Conservation (phyloP, 92 coral and sea anemone genomes). For the Chrysogorgia sp. region DNA sequence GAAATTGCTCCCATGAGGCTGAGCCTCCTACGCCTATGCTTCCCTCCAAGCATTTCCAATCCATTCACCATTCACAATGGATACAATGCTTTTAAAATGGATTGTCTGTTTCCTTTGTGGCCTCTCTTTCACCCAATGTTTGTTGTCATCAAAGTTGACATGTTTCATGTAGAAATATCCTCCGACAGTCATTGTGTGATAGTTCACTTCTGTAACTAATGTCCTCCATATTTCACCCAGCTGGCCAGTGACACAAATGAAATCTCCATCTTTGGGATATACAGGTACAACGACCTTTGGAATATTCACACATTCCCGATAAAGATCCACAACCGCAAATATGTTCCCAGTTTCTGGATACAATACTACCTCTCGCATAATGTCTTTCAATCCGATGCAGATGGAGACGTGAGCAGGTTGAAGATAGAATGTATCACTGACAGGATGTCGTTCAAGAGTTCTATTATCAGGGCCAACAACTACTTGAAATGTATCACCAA, state of each 20-base stretch:
- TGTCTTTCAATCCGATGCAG: no score
- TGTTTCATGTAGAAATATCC: conserved; percentile 63
- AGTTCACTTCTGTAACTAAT: conserved; percentile 44
- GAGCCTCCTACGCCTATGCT: no score
- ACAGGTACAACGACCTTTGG: no score
- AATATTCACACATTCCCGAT: no score
- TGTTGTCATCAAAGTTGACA: conserved; percentile 43
- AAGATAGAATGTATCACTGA: no score
- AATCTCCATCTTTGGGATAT: conserved; percentile 5
- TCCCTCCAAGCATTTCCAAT: conserved; percentile 54
- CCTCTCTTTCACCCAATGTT: conserved; percentile 60
- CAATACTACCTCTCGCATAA: conserved; percentile 54
- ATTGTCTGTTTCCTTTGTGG: conserved; percentile 60
- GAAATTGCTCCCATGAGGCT: no score
- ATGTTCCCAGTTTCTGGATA: no score
- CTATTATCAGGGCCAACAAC: no score
- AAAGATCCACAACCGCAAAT: no score
- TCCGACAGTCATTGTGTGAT: conserved; percentile 36
- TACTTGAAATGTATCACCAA: no score
- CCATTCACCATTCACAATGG: conserved; percentile 51
- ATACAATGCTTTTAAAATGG: conserved; percentile 55
- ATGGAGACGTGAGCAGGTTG: no score
- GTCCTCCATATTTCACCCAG: conserved; percentile 46
- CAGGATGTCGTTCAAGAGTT: no score
- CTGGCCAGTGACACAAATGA: conserved; percentile 41